Base-by-base conservation (phyloP, 2,888 invertebrate genomes). In the Pterobdella sp. region DNA sequence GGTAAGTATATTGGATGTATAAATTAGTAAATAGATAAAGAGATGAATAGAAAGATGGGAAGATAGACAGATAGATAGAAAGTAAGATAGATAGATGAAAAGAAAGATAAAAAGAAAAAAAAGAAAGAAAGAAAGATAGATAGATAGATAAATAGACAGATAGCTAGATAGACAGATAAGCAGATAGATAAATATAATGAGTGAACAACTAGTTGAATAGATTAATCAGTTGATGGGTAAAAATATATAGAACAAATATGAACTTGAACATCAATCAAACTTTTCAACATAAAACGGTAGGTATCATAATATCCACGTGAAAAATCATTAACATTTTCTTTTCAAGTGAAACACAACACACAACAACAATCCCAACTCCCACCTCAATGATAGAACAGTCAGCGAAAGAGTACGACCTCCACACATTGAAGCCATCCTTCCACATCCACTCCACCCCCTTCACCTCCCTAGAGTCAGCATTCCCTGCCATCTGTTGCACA, bases 381-480 rank as follows among this genome's bases (percentile, higher is more conserved):
- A 88, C 93, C 87, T 97, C 96, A 76, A 97, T 90, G 78, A 94
- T 92, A 78, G 93, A 89, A 78, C 93, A 92, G 85, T 96, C 96
- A 74, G 94, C 91, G 78, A 90, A 89, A 63, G 93, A 91, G 85
- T 96, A 97, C 4, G 93, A 90, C 82, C 94, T 94, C 93, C 86
- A 94, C 75, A 87, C 85, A 80, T 91, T 93, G 81, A 93, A 88
- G 84, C 96, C 95, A 83, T 96, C 96, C 72, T 93, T 88, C 96
- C 96, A 97, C 84, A 95, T 94, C 97, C 97, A 97, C 78, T 91
- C 89, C 1, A 94, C 91, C 74, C 90, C n/a, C n/a, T n/a, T n/a
- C n/a, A n/a, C n/a, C n/a, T n/a, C n/a, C n/a, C n/a, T n/a, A n/a
- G n/a, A n/a, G n/a, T n/a, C n/a, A n/a, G n/a, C n/a, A n/a, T n/a